These are phyloP conservation scores for Daphoenositta chrysoptera DNA, from an alignment of 2,113 vertebrate species.

Conservation along the genomic window DNA sequence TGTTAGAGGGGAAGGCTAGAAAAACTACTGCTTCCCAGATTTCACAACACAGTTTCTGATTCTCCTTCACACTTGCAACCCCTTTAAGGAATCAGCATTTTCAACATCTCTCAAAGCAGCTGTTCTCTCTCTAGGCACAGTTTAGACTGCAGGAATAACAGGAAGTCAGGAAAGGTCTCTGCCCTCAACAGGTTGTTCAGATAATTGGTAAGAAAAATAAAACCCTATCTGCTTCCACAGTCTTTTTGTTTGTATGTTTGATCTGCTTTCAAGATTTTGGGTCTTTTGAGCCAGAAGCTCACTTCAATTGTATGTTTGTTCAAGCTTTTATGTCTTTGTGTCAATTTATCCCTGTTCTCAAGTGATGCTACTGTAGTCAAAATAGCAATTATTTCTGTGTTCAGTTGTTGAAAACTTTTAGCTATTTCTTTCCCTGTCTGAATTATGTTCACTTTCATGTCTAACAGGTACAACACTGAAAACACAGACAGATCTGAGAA, in stretches of 20 bases:
- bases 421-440: neutral
- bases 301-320: neutral
- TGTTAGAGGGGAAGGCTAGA: neutral
- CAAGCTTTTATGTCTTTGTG: slow-evolving; percentile 8
- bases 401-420: neutral
- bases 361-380: slow-evolving; percentile 6
- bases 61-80: neutral
- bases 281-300: slow-evolving; percentile 7
- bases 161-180: slow-evolving; percentile 17
- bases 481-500: neutral
- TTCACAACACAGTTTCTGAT: neutral
- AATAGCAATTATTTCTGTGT: slow-evolving; percentile 47
- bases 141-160: neutral
- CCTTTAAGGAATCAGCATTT: neutral
- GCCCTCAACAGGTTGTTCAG: slow-evolving; percentile 22
- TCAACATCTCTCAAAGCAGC: neutral
- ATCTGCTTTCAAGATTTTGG: slow-evolving; percentile 25
- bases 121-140: neutral
- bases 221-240: neutral
- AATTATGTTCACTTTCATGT: slow-evolving; percentile 33
- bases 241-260: neutral
- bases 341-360: slow-evolving; percentile 22
- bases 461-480: neutral
- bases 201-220: slow-evolving; percentile 42
- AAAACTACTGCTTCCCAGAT: neutral